Evolutionary conservation across 2,888 invertebrate species (phyloP).

Genomic region (Carabus problematicus): DNA sequence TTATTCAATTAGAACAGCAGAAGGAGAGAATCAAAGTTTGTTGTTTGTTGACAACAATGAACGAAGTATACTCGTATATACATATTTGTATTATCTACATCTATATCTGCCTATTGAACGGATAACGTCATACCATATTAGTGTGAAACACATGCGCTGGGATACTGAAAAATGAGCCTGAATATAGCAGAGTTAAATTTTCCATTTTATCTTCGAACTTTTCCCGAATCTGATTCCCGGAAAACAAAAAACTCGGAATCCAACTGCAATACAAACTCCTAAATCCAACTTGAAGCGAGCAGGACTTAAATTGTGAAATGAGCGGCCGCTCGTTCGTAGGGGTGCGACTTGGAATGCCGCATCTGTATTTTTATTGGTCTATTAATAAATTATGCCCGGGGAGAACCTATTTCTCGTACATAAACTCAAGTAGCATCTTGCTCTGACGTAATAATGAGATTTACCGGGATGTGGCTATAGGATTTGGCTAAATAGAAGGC

Average conservation of each 20-base stretch:
- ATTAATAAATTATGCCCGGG: constrained; percentile 59
- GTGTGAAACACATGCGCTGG: constrained; percentile 29
- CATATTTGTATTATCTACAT: no score
- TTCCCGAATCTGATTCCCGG: constrained; percentile 32
- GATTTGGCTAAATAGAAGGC: constrained; percentile 58
- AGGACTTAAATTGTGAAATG: background rate
- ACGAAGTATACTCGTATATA: no score
- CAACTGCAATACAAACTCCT: constrained; percentile 24
- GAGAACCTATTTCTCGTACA: constrained; percentile 58
- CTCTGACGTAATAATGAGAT: constrained; percentile 62
- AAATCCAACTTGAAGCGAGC: constrained; percentile 3
- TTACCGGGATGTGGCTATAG: constrained; percentile 60
- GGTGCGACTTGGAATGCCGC: constrained; percentile 48
- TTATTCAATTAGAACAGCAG: no score
- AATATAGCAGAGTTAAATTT: constrained; percentile 38
- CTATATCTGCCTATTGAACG: no score
- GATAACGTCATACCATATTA: no score
- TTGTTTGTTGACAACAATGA: no score
- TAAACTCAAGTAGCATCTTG: constrained; percentile 61
- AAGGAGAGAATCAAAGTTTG: no score
- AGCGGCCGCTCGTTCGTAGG: background rate
- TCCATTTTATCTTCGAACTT: constrained; percentile 39
- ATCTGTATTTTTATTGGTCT: constrained; percentile 60
- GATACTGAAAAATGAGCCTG: constrained; percentile 35
- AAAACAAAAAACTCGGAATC: constrained; percentile 26